These are phyloP conservation scores for Calephelis perditalis DNA, from an alignment of 2,888 invertebrate species.

Conservation along the genomic window DNA sequence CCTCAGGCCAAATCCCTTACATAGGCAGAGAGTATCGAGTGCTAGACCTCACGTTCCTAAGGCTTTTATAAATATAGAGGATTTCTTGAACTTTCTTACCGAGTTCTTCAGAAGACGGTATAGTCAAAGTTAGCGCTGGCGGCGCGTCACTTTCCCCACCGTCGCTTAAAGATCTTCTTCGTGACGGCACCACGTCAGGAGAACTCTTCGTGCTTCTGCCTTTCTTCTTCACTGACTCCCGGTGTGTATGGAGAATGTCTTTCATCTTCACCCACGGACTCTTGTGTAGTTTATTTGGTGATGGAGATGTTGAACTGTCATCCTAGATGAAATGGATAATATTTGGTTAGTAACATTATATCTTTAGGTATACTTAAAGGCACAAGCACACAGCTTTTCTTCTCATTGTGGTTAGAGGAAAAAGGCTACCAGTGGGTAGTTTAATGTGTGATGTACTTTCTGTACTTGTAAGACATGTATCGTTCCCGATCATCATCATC, in stretches of 20 bases:
- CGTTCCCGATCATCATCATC: too few species aligned
- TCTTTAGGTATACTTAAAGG: too few species aligned
- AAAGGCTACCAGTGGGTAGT: too few species aligned
- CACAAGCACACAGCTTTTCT: too few species aligned
- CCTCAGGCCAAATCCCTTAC: too few species aligned
- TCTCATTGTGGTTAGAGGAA: too few species aligned
- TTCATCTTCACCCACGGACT: conserved; percentile 89
- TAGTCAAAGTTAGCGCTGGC: conserved; percentile 76
- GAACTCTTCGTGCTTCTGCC: conserved; percentile 60
- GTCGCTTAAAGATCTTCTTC: conserved; percentile 65
- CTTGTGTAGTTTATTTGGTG: conserved; percentile 76
- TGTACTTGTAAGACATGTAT: too few species aligned
- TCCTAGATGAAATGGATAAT: conserved; percentile 45
- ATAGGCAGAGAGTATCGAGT: too few species aligned
- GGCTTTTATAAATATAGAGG: too few species aligned
- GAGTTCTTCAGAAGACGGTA: conserved; percentile 80
- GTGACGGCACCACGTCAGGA: conserved; percentile 55
- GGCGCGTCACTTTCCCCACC: conserved; percentile 69
- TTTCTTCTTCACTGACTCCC: conserved; percentile 82
- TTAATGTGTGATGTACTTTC: too few species aligned
- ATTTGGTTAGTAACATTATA: too few species aligned
- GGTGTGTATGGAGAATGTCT: conserved; percentile 84
- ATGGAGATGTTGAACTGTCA: conserved; percentile 70
- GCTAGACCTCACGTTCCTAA: too few species aligned
- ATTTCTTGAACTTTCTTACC: conserved; percentile 37